Percentiles rank a stretch among this genome's conserved stretches.
These are phyloP conservation scores for Apotomis capreana DNA, from an alignment of 2,888 invertebrate genomes.

Conservation along the genomic window DNA sequence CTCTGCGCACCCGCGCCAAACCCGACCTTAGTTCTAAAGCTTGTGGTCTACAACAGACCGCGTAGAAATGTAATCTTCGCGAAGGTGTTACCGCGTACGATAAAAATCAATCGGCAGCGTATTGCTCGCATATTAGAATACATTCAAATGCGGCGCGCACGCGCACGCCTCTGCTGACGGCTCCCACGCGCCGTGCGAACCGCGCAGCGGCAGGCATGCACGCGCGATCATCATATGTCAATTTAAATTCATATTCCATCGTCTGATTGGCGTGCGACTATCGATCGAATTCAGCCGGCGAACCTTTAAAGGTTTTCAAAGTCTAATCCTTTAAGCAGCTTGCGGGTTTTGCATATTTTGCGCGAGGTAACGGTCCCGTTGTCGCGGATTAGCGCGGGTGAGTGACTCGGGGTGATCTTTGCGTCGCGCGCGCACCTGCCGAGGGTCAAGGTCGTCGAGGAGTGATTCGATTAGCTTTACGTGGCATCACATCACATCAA, in stretches of 20 bases:
- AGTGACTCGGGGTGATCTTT: constrained; percentile 73
- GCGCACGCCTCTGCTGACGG: constrained; percentile 29
- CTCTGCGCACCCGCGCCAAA: constrained; percentile 8
- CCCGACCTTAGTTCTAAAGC: not conserved
- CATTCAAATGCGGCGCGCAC: constrained; percentile 46
- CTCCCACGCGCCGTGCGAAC: constrained; percentile 43
- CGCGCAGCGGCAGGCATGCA: constrained; percentile 23
- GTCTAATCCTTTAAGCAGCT: constrained; percentile 31
- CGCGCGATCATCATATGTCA: constrained; percentile 14
- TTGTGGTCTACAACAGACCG: not conserved
- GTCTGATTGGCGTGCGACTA: constrained; percentile 26
- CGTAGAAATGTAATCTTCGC: constrained; percentile 23
- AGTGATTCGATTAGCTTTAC: constrained; percentile 44
- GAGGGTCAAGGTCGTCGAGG: constrained; percentile 46
- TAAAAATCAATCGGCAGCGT: constrained; percentile 50
- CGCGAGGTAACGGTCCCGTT: constrained; percentile 12
- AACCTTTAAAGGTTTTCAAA: constrained; percentile 19
- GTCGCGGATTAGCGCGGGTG: constrained; percentile 53
- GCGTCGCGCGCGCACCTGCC: constrained; percentile 55
- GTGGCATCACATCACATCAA: not conserved
- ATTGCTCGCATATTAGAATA: constrained; percentile 44
- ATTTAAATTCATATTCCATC: constrained; percentile 32
- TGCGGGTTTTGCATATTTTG: constrained; percentile 26
- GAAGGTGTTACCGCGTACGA: constrained; percentile 49
- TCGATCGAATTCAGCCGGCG: constrained; percentile 24